phyloP scores from a whole-genome alignment of 2,888 invertebrate species.

The Didymodactylos carnosus region DNA sequence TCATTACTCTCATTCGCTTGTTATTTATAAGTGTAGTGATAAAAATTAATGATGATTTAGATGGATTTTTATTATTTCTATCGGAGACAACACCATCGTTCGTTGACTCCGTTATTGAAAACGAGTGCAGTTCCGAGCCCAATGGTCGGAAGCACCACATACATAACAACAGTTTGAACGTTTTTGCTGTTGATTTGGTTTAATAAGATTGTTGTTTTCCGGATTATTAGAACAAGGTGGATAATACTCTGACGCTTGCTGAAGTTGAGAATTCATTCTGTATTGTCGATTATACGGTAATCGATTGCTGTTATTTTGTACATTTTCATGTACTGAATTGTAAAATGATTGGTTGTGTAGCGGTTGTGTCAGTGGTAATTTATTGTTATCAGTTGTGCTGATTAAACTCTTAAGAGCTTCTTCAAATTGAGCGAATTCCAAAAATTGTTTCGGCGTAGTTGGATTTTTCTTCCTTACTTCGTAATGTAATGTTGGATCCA shows the following conservation, averaged over 20 bases:
- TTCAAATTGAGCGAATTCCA: not conserved
- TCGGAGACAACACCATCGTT: not conserved
- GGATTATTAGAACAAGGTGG: too few species aligned
- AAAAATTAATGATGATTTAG: not conserved
- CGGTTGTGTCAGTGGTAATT: too few species aligned
- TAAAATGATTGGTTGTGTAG: too few species aligned
- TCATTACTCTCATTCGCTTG: not conserved
- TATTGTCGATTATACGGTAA: too few species aligned
- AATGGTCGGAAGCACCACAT: not conserved
- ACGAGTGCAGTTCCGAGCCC: not conserved
- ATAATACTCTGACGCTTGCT: not conserved
- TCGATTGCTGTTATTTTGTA: too few species aligned
- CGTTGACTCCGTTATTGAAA: not conserved
- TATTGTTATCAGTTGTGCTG: too few species aligned
- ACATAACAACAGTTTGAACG: not conserved
- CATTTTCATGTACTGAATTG: too few species aligned
- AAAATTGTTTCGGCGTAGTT: not conserved
- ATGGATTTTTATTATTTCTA: not conserved
- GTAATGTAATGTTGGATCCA: not conserved
- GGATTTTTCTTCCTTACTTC: not conserved
- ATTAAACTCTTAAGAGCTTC: not conserved
- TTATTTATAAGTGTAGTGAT: not conserved
- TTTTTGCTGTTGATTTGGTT: not conserved
- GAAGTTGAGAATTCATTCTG: not conserved
- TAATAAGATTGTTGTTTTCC: too few species aligned